These are phyloP conservation scores for Melinopterus prodromus DNA, from an alignment of 2,888 invertebrate species.

Conservation along the genomic window DNA sequence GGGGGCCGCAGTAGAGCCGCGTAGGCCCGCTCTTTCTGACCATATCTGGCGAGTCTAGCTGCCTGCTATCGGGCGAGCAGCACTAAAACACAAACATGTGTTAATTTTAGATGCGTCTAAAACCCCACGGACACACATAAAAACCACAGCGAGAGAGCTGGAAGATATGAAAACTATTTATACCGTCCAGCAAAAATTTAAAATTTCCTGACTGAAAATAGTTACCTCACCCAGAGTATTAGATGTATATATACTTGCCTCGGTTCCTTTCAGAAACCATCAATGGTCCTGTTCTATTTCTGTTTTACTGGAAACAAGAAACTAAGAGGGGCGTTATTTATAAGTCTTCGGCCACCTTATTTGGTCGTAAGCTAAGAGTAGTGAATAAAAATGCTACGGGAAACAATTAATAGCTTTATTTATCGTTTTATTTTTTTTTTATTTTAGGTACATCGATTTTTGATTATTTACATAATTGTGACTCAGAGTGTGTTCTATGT, in stretches of 20 bases:
- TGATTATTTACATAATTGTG: background rate
- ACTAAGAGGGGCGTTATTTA: background rate
- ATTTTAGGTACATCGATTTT: background rate
- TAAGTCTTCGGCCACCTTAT: background rate
- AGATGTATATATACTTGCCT: constrained; percentile 19
- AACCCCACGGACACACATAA: constrained; percentile 15
- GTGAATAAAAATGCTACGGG: background rate
- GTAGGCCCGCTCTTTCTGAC: constrained; percentile 12
- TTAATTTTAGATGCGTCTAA: background rate
- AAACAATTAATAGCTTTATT: constrained; percentile 4
- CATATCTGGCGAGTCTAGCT: constrained; percentile 22
- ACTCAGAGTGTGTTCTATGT: background rate
- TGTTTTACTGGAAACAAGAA: constrained; percentile 10
- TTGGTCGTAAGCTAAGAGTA: background rate
- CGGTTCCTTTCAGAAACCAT: constrained; percentile 32
- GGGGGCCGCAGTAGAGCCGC: background rate
- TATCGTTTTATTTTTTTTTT: background rate
- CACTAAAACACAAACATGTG: background rate
- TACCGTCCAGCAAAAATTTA: constrained; percentile 36
- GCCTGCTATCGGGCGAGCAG: background rate
- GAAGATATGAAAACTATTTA: constrained; percentile 35
- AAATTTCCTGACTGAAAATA: constrained; percentile 38
- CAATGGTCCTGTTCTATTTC: constrained; percentile 20
- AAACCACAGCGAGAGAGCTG: constrained; percentile 11
- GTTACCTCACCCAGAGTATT: constrained; percentile 21